Conservation (phyloP, 1,140 invertebrate species). For the Chionoecetes opilio region DNA sequence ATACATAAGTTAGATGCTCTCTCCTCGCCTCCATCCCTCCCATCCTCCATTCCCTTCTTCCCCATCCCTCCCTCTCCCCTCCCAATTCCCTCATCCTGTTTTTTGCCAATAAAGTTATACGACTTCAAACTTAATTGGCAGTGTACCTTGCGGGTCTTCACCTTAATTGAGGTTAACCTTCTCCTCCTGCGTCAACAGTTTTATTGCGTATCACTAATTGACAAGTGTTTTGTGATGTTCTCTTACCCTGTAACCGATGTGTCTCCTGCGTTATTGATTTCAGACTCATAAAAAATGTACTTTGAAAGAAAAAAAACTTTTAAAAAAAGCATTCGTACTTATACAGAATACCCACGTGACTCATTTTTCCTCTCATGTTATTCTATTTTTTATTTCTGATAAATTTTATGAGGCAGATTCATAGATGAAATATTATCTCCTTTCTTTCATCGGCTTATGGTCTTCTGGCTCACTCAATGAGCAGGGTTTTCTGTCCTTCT, state of each 20-base stretch:
- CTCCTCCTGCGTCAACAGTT: constrained; percentile 60
- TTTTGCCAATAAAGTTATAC: constrained; percentile 68
- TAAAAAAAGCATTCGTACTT: too few species aligned
- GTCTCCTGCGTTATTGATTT: too few species aligned
- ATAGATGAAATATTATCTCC: not conserved
- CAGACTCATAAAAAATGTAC: too few species aligned
- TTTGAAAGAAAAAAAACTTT: too few species aligned
- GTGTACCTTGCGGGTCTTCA: constrained; percentile 48
- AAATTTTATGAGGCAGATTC: not conserved
- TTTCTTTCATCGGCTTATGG: not conserved
- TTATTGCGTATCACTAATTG: constrained; percentile 70
- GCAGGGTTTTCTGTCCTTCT: too few species aligned
- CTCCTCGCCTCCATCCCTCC: constrained; percentile 6
- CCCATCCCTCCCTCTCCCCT: not conserved
- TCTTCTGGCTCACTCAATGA: too few species aligned
- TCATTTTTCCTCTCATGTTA: not conserved
- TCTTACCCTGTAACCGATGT: not conserved
- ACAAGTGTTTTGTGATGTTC: constrained; percentile 44
- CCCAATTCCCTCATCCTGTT: constrained; percentile 43
- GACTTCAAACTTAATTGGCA: constrained; percentile 70
- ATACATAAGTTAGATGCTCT: not conserved
- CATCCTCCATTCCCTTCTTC: not conserved
- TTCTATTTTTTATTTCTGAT: not conserved
- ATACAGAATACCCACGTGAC: too few species aligned
- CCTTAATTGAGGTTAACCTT: constrained; percentile 70